phyloP scores from a whole-genome alignment of 2,797 vertebrate species.

The Neopelma chrysocephalum region DNA sequence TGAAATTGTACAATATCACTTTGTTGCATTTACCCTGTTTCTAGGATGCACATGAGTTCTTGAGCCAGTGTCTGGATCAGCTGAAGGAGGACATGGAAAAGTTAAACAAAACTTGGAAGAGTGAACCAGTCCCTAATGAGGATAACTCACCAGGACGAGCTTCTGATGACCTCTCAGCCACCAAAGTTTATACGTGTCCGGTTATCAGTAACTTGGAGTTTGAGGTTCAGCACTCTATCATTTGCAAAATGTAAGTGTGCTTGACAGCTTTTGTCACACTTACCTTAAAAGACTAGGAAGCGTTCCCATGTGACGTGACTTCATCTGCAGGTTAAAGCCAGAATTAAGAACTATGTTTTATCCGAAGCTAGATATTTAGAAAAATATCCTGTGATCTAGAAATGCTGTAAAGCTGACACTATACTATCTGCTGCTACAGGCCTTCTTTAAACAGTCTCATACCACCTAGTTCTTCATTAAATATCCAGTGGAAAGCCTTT shows the following conservation, averaged over 20 bases:
- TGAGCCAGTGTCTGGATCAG: conserved; percentile 98
- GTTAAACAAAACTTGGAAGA: conserved; percentile 92
- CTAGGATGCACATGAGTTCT: conserved; percentile 97
- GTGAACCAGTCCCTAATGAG: conserved; percentile 82
- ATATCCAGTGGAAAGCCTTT: neutral
- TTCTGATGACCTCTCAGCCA: conserved; percentile 83
- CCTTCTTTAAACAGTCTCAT: neutral
- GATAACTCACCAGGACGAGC: conserved; percentile 76
- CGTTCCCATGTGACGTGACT: neutral
- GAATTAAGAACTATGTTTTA: neutral
- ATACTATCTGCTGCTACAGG: neutral
- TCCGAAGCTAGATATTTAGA: neutral
- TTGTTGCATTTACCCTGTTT: neutral
- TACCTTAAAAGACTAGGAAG: neutral
- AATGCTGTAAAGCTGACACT: neutral
- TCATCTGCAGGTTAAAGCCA: neutral
- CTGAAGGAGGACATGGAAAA: conserved; percentile 98
- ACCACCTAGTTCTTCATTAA: neutral
- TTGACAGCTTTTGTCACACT: neutral
- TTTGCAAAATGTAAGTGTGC: conserved; percentile 90
- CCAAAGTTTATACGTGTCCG: conserved; percentile 92
- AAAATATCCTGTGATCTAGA: neutral
- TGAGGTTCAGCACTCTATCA: conserved; percentile 97
- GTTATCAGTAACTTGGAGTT: conserved; percentile 96
- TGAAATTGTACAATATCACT: neutral